Base-by-base conservation (phyloP, 2,888 invertebrate species). In the Tanytarsus gracilentus region DNA sequence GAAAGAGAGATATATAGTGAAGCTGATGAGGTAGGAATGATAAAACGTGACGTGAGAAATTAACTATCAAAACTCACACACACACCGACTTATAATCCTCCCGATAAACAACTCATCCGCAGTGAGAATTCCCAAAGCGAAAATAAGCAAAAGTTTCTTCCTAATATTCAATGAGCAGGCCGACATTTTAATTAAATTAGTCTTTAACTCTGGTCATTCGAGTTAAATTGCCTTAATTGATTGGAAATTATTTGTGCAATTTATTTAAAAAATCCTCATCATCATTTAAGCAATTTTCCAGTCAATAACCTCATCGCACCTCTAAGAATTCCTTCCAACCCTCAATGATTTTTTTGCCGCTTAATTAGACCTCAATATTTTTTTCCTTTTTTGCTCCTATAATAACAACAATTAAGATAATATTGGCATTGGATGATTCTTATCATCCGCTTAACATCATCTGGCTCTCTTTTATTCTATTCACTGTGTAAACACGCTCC, bases 21-120 rank as follows among this genome's bases (percentile, higher is more conserved):
- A n/a, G 49, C 49, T 49, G 14, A 6, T 58, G 58, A 25, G 50
- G 50, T 16, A 14, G 26, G 60, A 50, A n/a, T 36, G 26, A 58
- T 58, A 50, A 50, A 26, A 60, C 60, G 60, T 60, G 60, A 60
- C 50, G 50, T 60, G 60, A 50, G 50, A 60, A 60, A 60, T 60
- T 60, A 60, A 60, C 60, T 60, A 58, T 58, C 58, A 58, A 29
- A 58, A 27, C 44, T 58, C 39, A 25, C 21, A 2, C 52, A 29
- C 39, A 14, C 30, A 30, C 53, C 25, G 6, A 21, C 33, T 40
- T 27, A 48, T 58, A 58, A 58, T 58, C 58, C 40, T 58, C 58
- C 39, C n/a, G n/a, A 58, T 58, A 58, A 58, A 58, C 58, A 58
- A 58, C 58, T 58, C 48, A 23, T 36, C 16, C 16, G 14, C n/a